Evolutionary conservation across 2,797 vertebrate species (phyloP), one percentile per base, ranked within the genome.

Genomic region (Tenualosa ilisha): DNA sequence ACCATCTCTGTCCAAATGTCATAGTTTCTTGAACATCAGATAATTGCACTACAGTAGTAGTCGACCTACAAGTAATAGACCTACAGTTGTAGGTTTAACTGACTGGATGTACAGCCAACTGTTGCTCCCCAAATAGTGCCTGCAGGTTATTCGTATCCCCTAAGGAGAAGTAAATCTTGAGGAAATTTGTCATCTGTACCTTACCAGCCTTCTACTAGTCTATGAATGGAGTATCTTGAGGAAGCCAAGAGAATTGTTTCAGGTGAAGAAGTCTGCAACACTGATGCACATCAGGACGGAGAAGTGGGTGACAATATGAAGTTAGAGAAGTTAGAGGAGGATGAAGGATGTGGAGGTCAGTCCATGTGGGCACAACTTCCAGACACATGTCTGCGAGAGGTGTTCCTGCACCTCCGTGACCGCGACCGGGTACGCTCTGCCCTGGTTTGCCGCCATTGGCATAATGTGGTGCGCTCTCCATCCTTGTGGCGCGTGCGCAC

Each of bases 371-470:
- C 92, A 54, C 2, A 81, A 40, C 88, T 96, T 82, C 94, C 94
- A 0, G 93, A 94, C 40, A 88, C 94, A 46, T 95, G 93, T 81
- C 90, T 96, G 65, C 90, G 82, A 1, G 91, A 83, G 53, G 84
- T 95, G 11, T 96, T 96, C 91, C 90, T 88, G 81, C 94, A 92
- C 92, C 90, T 95, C 54, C 89, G 90, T 0, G 93, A 95, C 88
- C 91, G 84, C 31, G 93, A 95, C 85, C 91, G 94, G 84, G 92
- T 91, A 81, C 87, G 26, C 12, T 93, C 93, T 0, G 91, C 93
- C 20, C 90, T 94, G 24, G 94, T 96, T 40, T 96, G 94, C 85
- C 92, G 87, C 24, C 93, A 91, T 31, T 95, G 94, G 95, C 94
- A 88, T 75, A 89, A 90, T 1, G 86, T 89, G 20, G 93, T 95